Base-by-base conservation (phyloP, 2,888 invertebrate species). In the Cryptocephalus primarius region DNA sequence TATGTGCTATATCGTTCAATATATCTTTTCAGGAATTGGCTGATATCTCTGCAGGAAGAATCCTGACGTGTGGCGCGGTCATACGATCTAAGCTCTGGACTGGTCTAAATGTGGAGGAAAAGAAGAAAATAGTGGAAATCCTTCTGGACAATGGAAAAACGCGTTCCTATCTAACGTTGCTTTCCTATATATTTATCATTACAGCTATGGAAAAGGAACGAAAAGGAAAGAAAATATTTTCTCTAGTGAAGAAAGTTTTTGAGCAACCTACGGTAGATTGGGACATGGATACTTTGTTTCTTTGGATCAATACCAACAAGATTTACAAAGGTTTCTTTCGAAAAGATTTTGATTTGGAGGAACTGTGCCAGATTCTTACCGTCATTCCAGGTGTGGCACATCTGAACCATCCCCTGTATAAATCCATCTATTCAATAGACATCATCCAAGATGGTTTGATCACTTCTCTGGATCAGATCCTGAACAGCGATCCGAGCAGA, bases 11-110 rank as follows among this genome's bases (percentile, higher is more conserved):
- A 22, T 22, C 6, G 6, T 22, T 22, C 22, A 22, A 22, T 22
- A 4, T 22, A 22, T 22, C 22, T 63, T 64, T 55, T 56, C 52
- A 87, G 85, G 87, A 87, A 74, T 79, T 80, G 59, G 83, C 81
- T 34, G 85, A 87, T 71, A 76, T 84, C 42, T 75, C 77, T 33
- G 76, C 80, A 14, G 88, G 88, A 1, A 79, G 81, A 60, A 79
- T 88, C 50, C 70, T 88, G 56, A 74, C 79, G 1, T 83, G 82
- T 61, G 83, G 84, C 14, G 82, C 86, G 3, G 61, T 85, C 33
- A 75, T 87, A 49, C 75, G 82, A 43, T 82, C 86, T 0, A 77
- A 76, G 13, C 68, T 77, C 43, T 74, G 83, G 56, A 54, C 69
- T 1, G 72, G 72, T 54, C 71, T 72, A 52, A 66, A 72, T 0